These are phyloP conservation scores for Synergus gifuensis DNA, from an alignment of 2,888 invertebrate species.

Conservation along the genomic window DNA sequence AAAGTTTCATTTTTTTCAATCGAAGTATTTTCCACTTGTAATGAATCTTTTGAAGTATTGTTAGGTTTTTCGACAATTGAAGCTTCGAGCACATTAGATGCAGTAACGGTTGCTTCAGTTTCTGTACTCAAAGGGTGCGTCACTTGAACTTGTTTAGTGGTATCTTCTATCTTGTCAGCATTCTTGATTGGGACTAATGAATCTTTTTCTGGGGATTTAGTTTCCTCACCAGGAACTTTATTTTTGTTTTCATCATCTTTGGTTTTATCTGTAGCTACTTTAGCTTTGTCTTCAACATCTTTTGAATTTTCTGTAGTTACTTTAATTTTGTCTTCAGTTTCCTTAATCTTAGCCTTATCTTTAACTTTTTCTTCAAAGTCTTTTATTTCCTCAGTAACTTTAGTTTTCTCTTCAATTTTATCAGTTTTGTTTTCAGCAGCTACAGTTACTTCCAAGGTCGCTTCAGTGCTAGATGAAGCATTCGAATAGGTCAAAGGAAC, in stretches of 20 bases:
- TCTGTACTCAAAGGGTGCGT: background rate
- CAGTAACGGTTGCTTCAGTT: background rate
- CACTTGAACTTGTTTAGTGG: background rate
- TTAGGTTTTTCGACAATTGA: conserved; percentile 3
- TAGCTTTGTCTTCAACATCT: background rate
- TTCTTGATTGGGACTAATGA: background rate
- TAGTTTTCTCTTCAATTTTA: background rate
- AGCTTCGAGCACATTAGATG: background rate
- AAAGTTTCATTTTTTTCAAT: background rate
- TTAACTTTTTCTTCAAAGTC: background rate
- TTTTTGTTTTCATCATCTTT: background rate
- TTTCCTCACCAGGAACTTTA: background rate
- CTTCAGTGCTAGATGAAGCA: too few species aligned
- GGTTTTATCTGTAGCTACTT: background rate
- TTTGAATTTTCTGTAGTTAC: background rate
- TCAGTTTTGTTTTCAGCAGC: conserved; percentile 33
- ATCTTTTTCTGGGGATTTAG: background rate
- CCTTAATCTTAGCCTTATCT: background rate
- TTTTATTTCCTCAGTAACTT: conserved; percentile 8
- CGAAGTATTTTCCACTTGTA: conserved; percentile 38
- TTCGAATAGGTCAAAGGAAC: conserved; percentile 12
- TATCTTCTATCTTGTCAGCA: background rate
- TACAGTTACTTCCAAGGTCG: background rate
- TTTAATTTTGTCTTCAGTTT: background rate
- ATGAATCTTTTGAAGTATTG: conserved; percentile 1